These are phyloP conservation scores for Agonopterix subpropinquella DNA, from an alignment of 2,888 invertebrate species.

Conservation along the genomic window DNA sequence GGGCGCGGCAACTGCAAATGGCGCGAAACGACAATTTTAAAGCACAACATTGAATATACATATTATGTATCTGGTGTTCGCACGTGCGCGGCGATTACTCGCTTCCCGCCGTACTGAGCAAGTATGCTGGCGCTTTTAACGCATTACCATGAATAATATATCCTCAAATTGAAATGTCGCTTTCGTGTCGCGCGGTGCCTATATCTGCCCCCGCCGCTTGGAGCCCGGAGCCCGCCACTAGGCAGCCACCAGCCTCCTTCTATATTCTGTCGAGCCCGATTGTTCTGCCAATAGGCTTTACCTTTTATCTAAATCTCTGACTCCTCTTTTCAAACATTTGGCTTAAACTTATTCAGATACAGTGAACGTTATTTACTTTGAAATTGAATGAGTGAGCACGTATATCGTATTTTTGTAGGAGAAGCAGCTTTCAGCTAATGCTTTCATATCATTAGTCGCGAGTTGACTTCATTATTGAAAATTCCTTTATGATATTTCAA, in stretches of 20 bases:
- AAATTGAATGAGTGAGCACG: too few species aligned
- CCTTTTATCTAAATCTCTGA: constrained; percentile 55
- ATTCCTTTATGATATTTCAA: neutral
- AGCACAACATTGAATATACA: constrained; percentile 67
- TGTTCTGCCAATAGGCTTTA: constrained; percentile 58
- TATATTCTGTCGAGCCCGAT: constrained; percentile 51
- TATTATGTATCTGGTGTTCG: constrained; percentile 50
- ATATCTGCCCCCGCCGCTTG: constrained; percentile 49
- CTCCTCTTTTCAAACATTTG: constrained; percentile 22
- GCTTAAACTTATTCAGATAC: too few species aligned
- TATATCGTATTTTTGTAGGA: too few species aligned
- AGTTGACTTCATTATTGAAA: neutral
- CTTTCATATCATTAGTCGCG: too few species aligned
- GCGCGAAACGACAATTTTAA: constrained; percentile 71
- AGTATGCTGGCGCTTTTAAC: constrained; percentile 69
- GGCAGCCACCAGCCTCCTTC: constrained; percentile 35
- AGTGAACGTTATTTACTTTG: too few species aligned
- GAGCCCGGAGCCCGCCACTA: constrained; percentile 19
- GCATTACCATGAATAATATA: constrained; percentile 76
- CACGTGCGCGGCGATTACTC: constrained; percentile 67
- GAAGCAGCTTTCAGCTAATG: too few species aligned
- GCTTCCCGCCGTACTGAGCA: constrained; percentile 46
- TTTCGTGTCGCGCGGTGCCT: constrained; percentile 64
- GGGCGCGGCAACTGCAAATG: constrained; percentile 58
- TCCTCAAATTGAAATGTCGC: constrained; percentile 74